phyloP scores from a whole-genome alignment of 2,797 vertebrate species.

The Holocentrus rufus region DNA sequence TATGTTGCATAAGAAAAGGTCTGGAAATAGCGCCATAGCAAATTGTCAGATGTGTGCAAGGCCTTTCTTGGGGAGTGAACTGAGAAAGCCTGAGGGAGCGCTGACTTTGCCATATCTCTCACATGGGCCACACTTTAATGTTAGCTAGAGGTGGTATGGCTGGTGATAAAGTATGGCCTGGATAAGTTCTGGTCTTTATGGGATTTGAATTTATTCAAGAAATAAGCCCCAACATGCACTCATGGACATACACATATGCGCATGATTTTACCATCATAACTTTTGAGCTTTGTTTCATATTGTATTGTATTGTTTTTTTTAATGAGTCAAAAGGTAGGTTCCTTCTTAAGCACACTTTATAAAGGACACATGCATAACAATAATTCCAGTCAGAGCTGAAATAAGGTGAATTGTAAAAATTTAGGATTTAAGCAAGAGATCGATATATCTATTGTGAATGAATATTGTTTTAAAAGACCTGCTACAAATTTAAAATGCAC shows the following conservation, averaged over 20 bases:
- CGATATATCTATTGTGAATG: too few species aligned
- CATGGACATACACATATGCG: neutral
- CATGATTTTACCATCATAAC: neutral
- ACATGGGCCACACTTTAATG: conserved; percentile 52
- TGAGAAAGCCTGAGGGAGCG: conserved; percentile 27
- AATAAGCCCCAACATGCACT: conserved; percentile 18
- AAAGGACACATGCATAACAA: too few species aligned
- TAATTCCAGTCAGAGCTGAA: too few species aligned
- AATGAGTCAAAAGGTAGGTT: too few species aligned
- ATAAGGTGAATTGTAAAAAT: too few species aligned
- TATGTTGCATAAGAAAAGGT: conserved; percentile 13
- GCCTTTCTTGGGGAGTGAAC: conserved; percentile 31
- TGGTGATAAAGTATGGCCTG: conserved; percentile 48
- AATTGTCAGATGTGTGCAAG: conserved; percentile 5
- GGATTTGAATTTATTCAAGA: conserved; percentile 57
- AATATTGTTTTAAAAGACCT: too few species aligned
- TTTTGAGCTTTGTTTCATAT: too few species aligned
- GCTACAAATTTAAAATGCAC: too few species aligned
- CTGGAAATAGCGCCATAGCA: conserved; percentile 32
- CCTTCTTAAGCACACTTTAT: too few species aligned
- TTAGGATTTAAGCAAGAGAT: too few species aligned
- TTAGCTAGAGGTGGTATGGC: conserved; percentile 42
- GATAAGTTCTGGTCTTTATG: conserved; percentile 50
- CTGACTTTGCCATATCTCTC: conserved; percentile 53
- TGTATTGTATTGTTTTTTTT: too few species aligned